A percentile compares a stretch with the other conserved stretches of the same genome.
Conservation (phyloP, 2,797 vertebrate species). For the Pangasius macronema region DNA sequence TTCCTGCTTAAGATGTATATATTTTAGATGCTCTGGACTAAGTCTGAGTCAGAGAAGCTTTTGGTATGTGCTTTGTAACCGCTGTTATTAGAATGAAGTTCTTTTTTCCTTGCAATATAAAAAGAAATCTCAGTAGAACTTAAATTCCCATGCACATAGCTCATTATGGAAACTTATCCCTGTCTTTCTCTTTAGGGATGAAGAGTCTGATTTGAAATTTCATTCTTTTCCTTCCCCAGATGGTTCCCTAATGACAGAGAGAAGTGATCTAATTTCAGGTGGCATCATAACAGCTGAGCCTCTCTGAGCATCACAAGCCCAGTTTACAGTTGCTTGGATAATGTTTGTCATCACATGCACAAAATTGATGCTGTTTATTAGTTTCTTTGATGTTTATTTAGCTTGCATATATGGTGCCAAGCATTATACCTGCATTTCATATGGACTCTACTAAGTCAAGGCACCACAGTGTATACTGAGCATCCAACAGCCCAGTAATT, state of each 20-base stretch:
- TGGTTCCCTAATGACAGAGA: conserved; percentile 19
- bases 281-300: conserved; percentile 21
- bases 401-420: neutral
- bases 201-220: conserved; percentile 8
- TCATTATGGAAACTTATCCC: neutral
- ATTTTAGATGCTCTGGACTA: too few relatives aligned
- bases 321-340: neutral
- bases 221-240: neutral
- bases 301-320: neutral
- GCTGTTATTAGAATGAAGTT: neutral
- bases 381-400: neutral
- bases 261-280: conserved; percentile 23
- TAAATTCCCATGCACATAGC: neutral
- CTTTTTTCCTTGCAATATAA: neutral
- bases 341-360: neutral
- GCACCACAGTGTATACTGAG: neutral
- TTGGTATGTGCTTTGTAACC: neutral
- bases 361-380: neutral
- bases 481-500: neutral
- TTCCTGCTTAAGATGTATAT: neutral
- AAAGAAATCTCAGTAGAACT: neutral
- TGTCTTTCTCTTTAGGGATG: neutral
- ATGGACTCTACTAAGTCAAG: neutral
- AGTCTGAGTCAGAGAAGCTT: neutral
- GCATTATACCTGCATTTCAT: neutral